phyloP scores from a whole-genome alignment of 1,140 invertebrate genomes.

The Drosophila triauraria region DNA sequence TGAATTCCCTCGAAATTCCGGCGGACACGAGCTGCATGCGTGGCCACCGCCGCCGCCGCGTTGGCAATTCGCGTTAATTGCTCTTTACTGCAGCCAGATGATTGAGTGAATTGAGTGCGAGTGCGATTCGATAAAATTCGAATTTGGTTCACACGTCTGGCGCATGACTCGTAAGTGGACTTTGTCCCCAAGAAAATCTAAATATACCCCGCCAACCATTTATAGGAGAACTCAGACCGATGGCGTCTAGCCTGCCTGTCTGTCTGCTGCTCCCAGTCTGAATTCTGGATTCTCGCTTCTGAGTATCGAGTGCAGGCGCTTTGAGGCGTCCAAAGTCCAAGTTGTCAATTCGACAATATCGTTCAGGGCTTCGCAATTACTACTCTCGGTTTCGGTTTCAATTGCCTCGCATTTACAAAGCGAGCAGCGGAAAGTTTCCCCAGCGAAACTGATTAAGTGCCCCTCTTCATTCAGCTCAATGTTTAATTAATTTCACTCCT shows the following conservation, averaged over 20 bases:
- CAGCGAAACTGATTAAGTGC: constrained; percentile 45
- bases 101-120: constrained; percentile 45
- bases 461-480: constrained; percentile 19
- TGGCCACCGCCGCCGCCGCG: constrained; percentile 17
- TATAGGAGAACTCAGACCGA: constrained; percentile 10
- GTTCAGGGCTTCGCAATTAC: constrained; percentile 43
- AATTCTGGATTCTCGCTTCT: constrained; percentile 17
- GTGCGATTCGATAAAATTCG: constrained; percentile 45
- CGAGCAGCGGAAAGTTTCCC: constrained; percentile 51
- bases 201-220: constrained; percentile 21
- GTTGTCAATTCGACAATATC: constrained; percentile 40
- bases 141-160: constrained; percentile 61
- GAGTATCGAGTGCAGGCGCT: constrained; percentile 28
- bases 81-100: constrained; percentile 45
- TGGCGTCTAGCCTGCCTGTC: constrained; percentile 59
- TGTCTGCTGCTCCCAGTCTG: constrained; percentile 41
- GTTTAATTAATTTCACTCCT: constrained; percentile 47
- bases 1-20: constrained; percentile 19
- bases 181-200: constrained; percentile 47
- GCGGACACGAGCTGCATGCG: constrained; percentile 61
- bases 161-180: constrained; percentile 77
- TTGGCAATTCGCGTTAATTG: constrained; percentile 51
- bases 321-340: constrained; percentile 63
- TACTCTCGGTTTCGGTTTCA: constrained; percentile 37
- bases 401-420: constrained; percentile 50